Evolutionary conservation across 2,113 vertebrate genomes (phyloP).

Genomic region (Hiodon tergisus): DNA sequence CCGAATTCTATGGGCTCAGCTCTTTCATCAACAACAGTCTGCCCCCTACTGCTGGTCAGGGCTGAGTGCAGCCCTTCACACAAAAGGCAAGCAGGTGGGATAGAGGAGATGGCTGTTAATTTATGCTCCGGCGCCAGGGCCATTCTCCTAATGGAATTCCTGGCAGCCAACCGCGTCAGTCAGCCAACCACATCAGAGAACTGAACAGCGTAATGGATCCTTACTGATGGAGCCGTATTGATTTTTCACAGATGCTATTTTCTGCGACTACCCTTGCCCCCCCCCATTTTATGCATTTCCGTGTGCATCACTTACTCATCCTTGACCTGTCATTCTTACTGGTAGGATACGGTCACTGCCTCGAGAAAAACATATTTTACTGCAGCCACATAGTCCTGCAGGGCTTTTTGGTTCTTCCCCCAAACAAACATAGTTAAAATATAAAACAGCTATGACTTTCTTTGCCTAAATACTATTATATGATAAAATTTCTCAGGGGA

Average conservation of each 20-base stretch:
- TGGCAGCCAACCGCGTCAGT: slow-evolving; percentile 39
- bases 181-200: slow-evolving; percentile 34
- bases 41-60: neutral
- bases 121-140: slow-evolving; percentile 46
- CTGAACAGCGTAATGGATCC: slow-evolving; percentile 55
- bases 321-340: slow-evolving; percentile 15
- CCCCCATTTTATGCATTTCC: slow-evolving; percentile 37
- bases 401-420: neutral
- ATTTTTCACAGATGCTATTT: slow-evolving; percentile 54
- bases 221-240: slow-evolving; percentile 52
- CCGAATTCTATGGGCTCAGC: too few relatives aligned
- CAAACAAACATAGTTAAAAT: neutral
- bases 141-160: slow-evolving; percentile 53
- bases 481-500: too few relatives aligned
- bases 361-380: neutral
- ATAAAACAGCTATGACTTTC: neutral
- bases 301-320: slow-evolving; percentile 33
- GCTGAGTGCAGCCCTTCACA: neutral
- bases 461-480: too few relatives aligned
- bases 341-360: neutral
- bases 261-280: slow-evolving; percentile 13
- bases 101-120: slow-evolving; percentile 53
- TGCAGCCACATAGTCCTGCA: neutral
- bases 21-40: too few relatives aligned
- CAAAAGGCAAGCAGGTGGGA: neutral